Percentiles rank a stretch among this genome's conserved stretches.
Evolutionary conservation across 1,140 invertebrate species (phyloP).

Genomic region (Holotrichia oblita): DNA sequence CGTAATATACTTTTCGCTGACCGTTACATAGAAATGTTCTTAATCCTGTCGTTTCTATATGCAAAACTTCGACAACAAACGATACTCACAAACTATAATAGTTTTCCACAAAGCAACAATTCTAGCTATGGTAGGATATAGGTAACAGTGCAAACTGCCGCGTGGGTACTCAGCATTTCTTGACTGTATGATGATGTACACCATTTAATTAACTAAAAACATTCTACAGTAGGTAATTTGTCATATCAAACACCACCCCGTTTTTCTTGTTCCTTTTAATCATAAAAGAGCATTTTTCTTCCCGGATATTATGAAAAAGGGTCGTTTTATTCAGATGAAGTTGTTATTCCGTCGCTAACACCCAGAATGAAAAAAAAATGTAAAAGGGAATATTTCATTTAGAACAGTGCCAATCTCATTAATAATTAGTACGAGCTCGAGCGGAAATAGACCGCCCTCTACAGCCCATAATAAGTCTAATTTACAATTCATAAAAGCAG

Average conservation of each 20-base stretch:
- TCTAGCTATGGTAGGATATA: no score
- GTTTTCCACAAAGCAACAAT: no score
- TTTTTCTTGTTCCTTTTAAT: neutral
- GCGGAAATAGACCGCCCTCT: conserved; percentile 14
- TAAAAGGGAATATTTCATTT: conserved; percentile 17
- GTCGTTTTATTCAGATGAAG: neutral
- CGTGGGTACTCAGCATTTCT: neutral
- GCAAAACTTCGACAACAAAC: no score
- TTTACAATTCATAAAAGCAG: conserved; percentile 21
- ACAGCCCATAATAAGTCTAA: conserved; percentile 2
- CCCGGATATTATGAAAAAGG: neutral
- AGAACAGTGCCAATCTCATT: conserved; percentile 20
- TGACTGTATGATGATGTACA: neutral
- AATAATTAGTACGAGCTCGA: conserved; percentile 13
- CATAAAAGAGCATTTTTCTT: neutral
- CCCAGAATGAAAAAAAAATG: neutral
- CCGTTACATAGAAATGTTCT: no score
- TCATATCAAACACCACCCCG: neutral
- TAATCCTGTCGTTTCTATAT: no score
- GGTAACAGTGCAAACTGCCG: no score
- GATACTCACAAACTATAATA: no score
- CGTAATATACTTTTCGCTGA: no score
- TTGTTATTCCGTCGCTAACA: neutral
- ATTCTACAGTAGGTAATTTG: neutral
- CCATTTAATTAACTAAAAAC: conserved; percentile 13